Evolutionary conservation across 2,113 vertebrate species (phyloP).

Genomic region (Talpa occidentalis): DNA sequence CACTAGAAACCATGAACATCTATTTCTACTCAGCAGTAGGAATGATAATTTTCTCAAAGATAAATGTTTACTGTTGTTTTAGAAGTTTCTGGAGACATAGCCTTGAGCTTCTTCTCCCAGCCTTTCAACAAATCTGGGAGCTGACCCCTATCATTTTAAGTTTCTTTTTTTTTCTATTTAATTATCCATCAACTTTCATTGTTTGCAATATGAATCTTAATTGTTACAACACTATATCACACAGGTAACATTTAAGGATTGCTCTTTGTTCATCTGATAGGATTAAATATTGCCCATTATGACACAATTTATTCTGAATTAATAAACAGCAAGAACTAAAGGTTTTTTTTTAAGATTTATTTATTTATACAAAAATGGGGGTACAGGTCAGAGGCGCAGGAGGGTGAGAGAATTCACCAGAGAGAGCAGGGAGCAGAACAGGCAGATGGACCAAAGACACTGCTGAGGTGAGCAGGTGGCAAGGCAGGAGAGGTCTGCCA

Average conservation of each 20-base stretch:
- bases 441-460: too few relatives aligned
- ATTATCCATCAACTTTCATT: not conserved
- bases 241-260: conserved; percentile 40
- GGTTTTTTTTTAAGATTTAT: too few relatives aligned
- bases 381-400: too few relatives aligned
- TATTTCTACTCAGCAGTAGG: not conserved
- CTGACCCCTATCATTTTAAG: not conserved
- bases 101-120: not conserved
- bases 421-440: too few relatives aligned
- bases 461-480: too few relatives aligned
- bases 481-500: too few relatives aligned
- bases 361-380: too few relatives aligned
- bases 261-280: not conserved
- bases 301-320: conserved; percentile 13
- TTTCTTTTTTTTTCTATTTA: not conserved
- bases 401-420: too few relatives aligned
- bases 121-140: not conserved
- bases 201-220: conserved; percentile 1
- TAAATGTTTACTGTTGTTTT: not conserved
- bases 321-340: not conserved
- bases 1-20: not conserved
- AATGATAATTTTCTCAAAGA: not conserved
- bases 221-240: not conserved
- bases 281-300: not conserved
- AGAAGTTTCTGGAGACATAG: not conserved